Percentiles rank a stretch among this genome's conserved stretches.
Conservation (phyloP, 2,797 vertebrate species). For the Oryzias dopingdopingensis region DNA sequence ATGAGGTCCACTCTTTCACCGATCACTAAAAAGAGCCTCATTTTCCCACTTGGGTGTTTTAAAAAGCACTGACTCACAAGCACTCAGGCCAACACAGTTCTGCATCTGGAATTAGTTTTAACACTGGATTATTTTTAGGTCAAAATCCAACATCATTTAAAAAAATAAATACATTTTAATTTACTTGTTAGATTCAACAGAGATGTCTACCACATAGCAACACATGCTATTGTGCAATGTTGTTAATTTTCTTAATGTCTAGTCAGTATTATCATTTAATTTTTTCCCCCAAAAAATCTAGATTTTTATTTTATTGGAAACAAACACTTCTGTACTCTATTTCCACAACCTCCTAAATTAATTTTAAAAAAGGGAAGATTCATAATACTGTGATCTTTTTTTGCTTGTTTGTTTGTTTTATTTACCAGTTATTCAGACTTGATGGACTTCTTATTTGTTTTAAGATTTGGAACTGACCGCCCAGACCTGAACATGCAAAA, state of each 20-base stretch:
- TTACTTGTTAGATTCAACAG: too few relatives aligned
- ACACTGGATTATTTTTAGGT: neutral
- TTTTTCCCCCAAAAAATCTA: too few relatives aligned
- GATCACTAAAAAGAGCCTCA: constrained; percentile 49
- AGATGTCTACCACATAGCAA: too few relatives aligned
- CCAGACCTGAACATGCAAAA: neutral
- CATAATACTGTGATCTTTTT: too few relatives aligned
- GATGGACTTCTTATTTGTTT: neutral
- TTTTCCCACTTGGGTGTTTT: constrained; percentile 45
- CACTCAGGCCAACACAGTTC: constrained; percentile 3
- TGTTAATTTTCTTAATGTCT: too few relatives aligned
- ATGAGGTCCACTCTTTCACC: constrained; percentile 30
- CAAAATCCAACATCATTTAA: neutral
- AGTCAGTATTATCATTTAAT: too few relatives aligned
- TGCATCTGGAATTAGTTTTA: neutral
- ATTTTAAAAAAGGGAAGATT: too few relatives aligned
- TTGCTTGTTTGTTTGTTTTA: neutral
- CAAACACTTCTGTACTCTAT: too few relatives aligned
- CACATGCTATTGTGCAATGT: too few relatives aligned
- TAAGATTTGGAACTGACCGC: neutral
- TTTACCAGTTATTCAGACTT: neutral
- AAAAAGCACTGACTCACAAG: constrained; percentile 24
- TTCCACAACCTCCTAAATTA: too few relatives aligned
- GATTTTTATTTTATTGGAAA: too few relatives aligned
- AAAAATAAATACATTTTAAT: too few relatives aligned